These are phyloP conservation scores for Shargacucullia verbasci DNA, from an alignment of 2,888 invertebrate genomes.

Conservation along the genomic window DNA sequence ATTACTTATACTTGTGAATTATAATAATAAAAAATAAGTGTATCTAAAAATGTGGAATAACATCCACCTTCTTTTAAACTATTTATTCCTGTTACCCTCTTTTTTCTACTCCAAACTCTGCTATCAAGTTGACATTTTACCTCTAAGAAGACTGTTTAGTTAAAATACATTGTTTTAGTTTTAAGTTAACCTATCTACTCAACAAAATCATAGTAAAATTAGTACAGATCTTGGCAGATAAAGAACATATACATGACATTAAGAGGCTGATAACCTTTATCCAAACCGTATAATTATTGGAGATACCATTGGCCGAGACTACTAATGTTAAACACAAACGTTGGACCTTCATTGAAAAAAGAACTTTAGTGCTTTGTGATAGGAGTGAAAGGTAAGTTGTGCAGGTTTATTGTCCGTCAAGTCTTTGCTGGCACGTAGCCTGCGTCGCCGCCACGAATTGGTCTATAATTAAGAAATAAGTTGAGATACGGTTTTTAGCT, in stretches of 20 bases:
- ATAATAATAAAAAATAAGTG: too few relatives aligned
- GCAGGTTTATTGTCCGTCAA: constrained; percentile 63
- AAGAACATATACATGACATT: constrained; percentile 78
- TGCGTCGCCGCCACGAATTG: constrained; percentile 85
- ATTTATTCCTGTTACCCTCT: too few relatives aligned
- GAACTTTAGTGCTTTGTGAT: constrained; percentile 58
- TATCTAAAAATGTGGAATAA: too few relatives aligned
- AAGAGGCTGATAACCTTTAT: constrained; percentile 86
- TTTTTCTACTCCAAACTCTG: too few relatives aligned
- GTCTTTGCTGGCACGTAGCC: constrained; percentile 78
- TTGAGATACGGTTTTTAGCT: constrained; percentile 87
- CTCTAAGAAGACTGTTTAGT: too few relatives aligned
- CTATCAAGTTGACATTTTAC: too few relatives aligned
- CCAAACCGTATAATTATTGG: constrained; percentile 86
- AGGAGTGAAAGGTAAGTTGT: constrained; percentile 58
- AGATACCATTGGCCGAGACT: constrained; percentile 83
- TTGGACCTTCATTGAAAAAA: constrained; percentile 53
- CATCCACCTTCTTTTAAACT: too few relatives aligned
- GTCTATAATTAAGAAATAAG: constrained; percentile 89
- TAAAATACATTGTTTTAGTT: too few relatives aligned
- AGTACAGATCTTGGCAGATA: constrained; percentile 75
- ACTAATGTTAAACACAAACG: constrained; percentile 67
- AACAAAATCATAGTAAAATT: constrained; percentile 59
- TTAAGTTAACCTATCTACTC: too few relatives aligned
- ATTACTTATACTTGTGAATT: too few relatives aligned